Percentiles rank a stretch among this genome's conserved stretches.
Conservation (phyloP, 2,113 vertebrate genomes). For the Cyphomyrus plagiostoma region DNA sequence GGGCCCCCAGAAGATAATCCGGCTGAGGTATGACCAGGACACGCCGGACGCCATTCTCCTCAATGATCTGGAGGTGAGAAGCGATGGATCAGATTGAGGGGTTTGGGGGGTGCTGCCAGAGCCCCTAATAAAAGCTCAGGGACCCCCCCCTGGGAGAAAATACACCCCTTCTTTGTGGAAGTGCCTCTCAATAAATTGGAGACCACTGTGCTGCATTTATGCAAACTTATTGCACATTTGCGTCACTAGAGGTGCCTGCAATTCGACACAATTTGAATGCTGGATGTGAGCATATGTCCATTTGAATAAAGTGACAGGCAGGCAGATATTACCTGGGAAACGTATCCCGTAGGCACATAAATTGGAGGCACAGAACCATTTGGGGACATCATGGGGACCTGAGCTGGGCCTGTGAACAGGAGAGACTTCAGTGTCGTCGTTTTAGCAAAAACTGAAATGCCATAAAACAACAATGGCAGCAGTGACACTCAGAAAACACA, state of each 20-base stretch:
- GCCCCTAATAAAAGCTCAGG: neutral
- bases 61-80: constrained; percentile 73
- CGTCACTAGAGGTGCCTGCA: neutral
- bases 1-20: constrained; percentile 88
- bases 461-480: neutral
- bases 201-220: neutral
- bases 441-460: neutral
- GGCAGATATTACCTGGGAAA: constrained; percentile 79
- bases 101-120: neutral
- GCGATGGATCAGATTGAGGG: neutral
- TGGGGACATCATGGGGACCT: constrained; percentile 99
- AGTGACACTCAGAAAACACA: neutral
- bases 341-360: constrained; percentile 98
- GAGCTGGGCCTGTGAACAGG: constrained; percentile 78
- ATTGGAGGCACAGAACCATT: constrained; percentile 99
- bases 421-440: neutral
- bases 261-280: neutral
- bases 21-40: constrained; percentile 96
- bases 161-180: neutral
- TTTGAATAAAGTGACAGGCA: neutral
- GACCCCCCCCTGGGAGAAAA: neutral
- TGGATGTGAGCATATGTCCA: neutral
- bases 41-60: constrained; percentile 92
- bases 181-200: neutral
- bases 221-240: neutral